A percentile compares a stretch with the other conserved stretches of the same genome.
These are phyloP conservation scores for Meriones unguiculatus DNA, from an alignment of 2,113 vertebrate species.

Conservation along the genomic window DNA sequence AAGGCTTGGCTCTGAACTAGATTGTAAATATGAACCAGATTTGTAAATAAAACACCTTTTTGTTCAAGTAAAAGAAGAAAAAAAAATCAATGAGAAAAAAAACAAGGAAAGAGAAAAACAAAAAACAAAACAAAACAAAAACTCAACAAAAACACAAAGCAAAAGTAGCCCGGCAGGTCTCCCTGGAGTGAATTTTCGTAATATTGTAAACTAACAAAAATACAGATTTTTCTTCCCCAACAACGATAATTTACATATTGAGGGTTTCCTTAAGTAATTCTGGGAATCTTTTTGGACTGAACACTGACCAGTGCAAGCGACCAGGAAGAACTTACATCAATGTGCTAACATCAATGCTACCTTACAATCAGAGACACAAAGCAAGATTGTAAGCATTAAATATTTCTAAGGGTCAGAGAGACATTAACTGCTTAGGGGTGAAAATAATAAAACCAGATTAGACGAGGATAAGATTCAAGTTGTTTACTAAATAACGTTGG, in stretches of 20 bases:
- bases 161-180: conserved; percentile 64
- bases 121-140: too few species aligned
- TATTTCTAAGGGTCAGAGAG: conserved; percentile 87
- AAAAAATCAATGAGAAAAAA: conserved; percentile 84
- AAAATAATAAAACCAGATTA: conserved; percentile 88
- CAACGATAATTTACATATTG: conserved; percentile 87
- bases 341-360: conserved; percentile 87
- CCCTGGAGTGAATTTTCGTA: conserved; percentile 83
- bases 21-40: conserved; percentile 89
- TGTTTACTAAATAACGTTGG: conserved; percentile 87
- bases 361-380: conserved; percentile 86
- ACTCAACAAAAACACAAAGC: not conserved
- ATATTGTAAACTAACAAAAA: conserved; percentile 87
- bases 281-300: conserved; percentile 78
- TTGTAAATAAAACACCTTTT: conserved; percentile 84
- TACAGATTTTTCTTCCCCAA: conserved; percentile 84
- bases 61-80: conserved; percentile 86
- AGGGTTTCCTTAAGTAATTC: conserved; percentile 81
- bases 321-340: conserved; percentile 82
- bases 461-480: conserved; percentile 88
- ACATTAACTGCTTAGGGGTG: conserved; percentile 82
- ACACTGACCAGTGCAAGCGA: conserved; percentile 80
- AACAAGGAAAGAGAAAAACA: conserved; percentile 67
- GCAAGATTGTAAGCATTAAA: conserved; percentile 88
- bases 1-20: conserved; percentile 93